Percentiles rank a stretch among this genome's conserved stretches.
These are phyloP conservation scores for Lytechinus variegatus DNA, from an alignment of 35 echinoderm and acorn worm genomes.

Conservation along the genomic window DNA sequence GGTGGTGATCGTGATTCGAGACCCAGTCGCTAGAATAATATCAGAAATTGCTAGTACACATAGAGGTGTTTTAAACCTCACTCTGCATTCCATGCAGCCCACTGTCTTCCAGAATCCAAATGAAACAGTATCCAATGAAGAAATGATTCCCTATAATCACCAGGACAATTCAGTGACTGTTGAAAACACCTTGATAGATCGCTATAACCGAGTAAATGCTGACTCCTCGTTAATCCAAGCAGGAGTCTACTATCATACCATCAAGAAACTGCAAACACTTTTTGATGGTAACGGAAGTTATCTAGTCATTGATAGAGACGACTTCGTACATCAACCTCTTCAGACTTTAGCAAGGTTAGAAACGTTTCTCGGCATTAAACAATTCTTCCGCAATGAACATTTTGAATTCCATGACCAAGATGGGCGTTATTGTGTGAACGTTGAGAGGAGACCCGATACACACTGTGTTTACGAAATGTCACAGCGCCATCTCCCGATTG, in stretches of 20 bases:
- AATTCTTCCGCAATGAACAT: constrained; percentile 20
- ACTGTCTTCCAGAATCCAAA: constrained; percentile 23
- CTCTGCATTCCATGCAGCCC: neutral
- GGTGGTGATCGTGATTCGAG: constrained; percentile 6
- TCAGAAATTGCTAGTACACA: neutral
- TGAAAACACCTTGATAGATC: constrained; percentile 39
- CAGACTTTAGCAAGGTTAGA: constrained; percentile 9
- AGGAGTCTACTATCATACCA: neutral
- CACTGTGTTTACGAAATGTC: constrained; percentile 23
- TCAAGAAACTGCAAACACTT: neutral
- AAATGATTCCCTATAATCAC: neutral
- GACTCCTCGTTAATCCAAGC: neutral
- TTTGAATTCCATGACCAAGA: constrained; percentile 31
- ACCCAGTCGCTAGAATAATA: neutral
- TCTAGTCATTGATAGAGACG: constrained; percentile 7
- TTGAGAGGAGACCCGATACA: constrained; percentile 26
- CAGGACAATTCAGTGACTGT: neutral
- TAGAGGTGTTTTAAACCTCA: neutral
- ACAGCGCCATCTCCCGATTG: constrained; percentile 23
- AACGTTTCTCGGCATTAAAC: neutral
- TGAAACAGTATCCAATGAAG: neutral
- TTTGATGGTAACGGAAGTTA: neutral
- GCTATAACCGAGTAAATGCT: constrained; percentile 6
- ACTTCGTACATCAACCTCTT: constrained; percentile 30
- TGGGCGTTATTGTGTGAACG: constrained; percentile 24